Conservation (phyloP, 2,888 invertebrate genomes). For the Eumacrocentrus americanus region DNA sequence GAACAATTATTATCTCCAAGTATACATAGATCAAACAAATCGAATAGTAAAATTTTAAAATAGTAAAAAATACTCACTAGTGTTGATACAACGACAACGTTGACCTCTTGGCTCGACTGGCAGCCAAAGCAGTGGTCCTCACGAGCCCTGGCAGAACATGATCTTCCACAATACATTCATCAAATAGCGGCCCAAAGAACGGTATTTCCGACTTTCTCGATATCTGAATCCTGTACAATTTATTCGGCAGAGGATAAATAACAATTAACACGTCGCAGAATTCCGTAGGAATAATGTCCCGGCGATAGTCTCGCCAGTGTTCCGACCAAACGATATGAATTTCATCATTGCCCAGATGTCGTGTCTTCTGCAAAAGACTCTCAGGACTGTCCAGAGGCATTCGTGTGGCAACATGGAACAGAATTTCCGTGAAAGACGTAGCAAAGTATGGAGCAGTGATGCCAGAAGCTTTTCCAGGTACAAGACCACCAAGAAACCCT, state of each 20-base stretch:
- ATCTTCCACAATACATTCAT: constrained; percentile 83
- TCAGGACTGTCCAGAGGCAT: constrained; percentile 92
- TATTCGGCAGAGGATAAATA: constrained; percentile 90
- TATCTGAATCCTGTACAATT: constrained; percentile 86
- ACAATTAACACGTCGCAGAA: constrained; percentile 98
- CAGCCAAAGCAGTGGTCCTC: constrained; percentile 87
- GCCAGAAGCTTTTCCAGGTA: constrained; percentile 88
- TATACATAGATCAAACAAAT: too few species aligned
- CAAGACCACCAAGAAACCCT: constrained; percentile 93
- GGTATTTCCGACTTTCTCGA: constrained; percentile 72
- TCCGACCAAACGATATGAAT: constrained; percentile 99
- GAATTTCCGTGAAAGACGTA: constrained; percentile 89
- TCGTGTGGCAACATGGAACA: constrained; percentile 97
- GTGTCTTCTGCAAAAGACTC: constrained; percentile 86
- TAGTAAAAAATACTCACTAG: constrained; percentile 71
- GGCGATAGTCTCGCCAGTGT: constrained; percentile 91
- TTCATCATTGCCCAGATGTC: constrained; percentile 97
- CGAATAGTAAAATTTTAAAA: too few species aligned
- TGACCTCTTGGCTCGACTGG: constrained; percentile 89
- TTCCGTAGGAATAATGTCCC: constrained; percentile 97
- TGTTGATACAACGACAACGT: constrained; percentile 90
- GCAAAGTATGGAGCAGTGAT: constrained; percentile 94
- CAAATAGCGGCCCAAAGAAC: constrained; percentile 95
- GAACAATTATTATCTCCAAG: too few species aligned
- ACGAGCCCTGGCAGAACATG: constrained; percentile 83